Conservation (phyloP, 2,888 invertebrate species). For the Iselma pallidipennis region DNA sequence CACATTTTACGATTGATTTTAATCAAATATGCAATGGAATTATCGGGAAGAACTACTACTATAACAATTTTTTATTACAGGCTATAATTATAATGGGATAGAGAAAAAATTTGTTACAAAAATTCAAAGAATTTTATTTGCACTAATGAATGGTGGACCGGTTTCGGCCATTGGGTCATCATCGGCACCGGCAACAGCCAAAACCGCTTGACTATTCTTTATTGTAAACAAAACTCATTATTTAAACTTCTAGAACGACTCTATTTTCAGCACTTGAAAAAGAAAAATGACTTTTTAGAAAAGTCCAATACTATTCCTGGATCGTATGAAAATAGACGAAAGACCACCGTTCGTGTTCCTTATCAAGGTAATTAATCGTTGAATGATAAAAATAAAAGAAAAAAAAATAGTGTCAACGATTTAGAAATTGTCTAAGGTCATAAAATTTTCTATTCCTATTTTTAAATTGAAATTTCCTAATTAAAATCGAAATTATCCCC, state of each 20-base stretch:
- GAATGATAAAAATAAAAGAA: background rate
- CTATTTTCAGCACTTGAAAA: no score
- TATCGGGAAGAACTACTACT: constrained; percentile 6
- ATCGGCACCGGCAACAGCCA: no score
- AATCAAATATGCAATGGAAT: constrained; percentile 26
- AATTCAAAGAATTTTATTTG: no score
- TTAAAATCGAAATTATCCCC: constrained; percentile 22
- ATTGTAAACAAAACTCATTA: no score
- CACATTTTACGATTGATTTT: constrained; percentile 23
- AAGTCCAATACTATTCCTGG: background rate
- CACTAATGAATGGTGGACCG: no score
- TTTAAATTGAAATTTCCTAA: constrained; percentile 11
- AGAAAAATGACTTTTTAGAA: background rate
- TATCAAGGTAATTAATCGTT: background rate
- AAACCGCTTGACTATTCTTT: no score
- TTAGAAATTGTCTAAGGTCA: background rate
- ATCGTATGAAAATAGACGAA: background rate
- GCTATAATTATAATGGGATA: no score
- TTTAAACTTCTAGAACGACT: no score
- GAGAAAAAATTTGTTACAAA: no score
- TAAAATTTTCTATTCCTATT: background rate
- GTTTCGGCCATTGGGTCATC: no score
- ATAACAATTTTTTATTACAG: no score
- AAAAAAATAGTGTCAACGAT: background rate
- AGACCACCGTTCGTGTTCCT: background rate